Evolutionary conservation across 2,888 invertebrate genomes (phyloP), one percentile per base, ranked within the genome.

Genomic region (Willowsia nigromaculata): DNA sequence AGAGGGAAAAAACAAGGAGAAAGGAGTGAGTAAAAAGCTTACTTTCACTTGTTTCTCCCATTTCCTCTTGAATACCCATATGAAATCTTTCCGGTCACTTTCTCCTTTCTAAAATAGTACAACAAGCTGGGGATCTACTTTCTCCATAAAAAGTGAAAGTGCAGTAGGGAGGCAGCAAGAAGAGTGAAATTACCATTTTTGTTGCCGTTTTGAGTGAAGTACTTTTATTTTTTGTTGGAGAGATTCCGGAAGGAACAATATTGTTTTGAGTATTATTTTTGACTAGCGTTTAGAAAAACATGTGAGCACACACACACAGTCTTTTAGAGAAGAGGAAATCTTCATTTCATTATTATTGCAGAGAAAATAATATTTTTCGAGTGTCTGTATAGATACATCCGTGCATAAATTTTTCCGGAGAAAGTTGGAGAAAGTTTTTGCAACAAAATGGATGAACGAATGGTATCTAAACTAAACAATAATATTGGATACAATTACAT

Each of bases 11-110:
- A n/a, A 47, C 6, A 40, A 40, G 11, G 40, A 40, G 40, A 40
- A 11, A 25, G 43, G 62, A 30, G 74, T 74, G 82, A 47, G 59
- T 74, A 47, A 82, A 40, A 47, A 65, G 30, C 30, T 25, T 50
- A 18, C 33, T 40, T 47, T 5, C 40, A 5, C 59, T 78, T 62
- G 65, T 27, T 59, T 43, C 13, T 68, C 43, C 74, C 76, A 88
- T 88, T 88, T 88, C 88, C 83, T 65, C 83, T 74, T 59, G 88
- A 88, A 88, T 83, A 76, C 74, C 47, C 62, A 83, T 59, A 76
- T 88, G 59, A 83, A 88, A 88, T 88, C 88, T 88, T 88, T 88
- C 83, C 88, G 88, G 88, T 88, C 88, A 88, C 83, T 88, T 76
- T n/a, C 37, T 33, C 27, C 37, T 37, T 22, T 47, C 50, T 33